These are phyloP conservation scores for Urosaurus nigricauda DNA, from an alignment of 2,797 vertebrate genomes.

Conservation along the genomic window DNA sequence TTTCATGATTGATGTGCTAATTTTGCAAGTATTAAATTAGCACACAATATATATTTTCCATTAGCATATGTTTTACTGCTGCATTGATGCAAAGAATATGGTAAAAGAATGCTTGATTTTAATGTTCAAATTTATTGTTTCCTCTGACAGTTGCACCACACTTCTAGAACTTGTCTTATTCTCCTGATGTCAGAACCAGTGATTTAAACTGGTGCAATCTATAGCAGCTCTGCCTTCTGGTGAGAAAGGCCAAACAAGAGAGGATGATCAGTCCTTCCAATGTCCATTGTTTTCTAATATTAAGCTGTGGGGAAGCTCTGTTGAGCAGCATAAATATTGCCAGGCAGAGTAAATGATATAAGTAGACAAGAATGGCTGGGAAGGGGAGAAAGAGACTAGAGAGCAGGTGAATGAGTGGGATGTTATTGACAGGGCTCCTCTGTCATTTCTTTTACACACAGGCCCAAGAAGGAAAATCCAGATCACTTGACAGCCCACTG, in stretches of 20 bases:
- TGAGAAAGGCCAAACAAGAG: background rate
- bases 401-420: background rate
- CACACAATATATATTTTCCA: constrained; percentile 72
- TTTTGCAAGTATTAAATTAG: constrained; percentile 76
- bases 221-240: background rate
- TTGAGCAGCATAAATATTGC: background rate
- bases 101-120: constrained; percentile 46
- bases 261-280: background rate
- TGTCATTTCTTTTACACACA: background rate
- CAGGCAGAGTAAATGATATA: background rate
- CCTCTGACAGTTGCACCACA: background rate
- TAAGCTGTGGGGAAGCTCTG: background rate
- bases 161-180: background rate
- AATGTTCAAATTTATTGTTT: constrained; percentile 29
- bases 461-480: no score
- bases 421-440: background rate
- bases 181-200: background rate
- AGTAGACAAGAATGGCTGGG: background rate
- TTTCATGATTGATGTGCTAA: constrained; percentile 76
- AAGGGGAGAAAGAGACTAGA: no score
- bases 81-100: constrained; percentile 65
- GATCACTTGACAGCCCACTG: no score
- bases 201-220: background rate
- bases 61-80: constrained; percentile 69
- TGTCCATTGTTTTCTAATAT: no score